phyloP scores from a whole-genome alignment of 2,797 vertebrate species.

The Artibeus jamaicensis region DNA sequence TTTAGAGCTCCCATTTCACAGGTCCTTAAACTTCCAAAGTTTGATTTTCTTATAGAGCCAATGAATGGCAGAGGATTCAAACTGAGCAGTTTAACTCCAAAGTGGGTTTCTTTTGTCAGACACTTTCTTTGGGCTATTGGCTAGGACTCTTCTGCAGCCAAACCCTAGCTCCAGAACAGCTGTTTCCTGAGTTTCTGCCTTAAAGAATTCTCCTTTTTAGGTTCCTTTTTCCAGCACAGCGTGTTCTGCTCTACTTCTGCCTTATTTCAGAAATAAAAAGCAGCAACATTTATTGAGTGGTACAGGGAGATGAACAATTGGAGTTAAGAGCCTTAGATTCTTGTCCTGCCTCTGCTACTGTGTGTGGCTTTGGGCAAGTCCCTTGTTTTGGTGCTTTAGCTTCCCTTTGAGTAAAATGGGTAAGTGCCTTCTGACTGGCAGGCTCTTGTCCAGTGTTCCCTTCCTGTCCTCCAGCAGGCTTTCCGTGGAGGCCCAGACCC shows the following conservation, averaged over 20 bases:
- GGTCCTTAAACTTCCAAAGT: neutral
- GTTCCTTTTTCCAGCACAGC: neutral
- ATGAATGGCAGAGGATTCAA: neutral
- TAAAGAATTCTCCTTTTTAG: slow-evolving; percentile 6
- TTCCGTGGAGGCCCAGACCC: slow-evolving; percentile 24
- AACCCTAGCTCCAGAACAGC: neutral
- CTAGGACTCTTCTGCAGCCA: neutral
- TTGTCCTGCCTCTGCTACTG: neutral
- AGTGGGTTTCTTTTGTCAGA: neutral
- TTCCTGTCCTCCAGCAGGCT: slow-evolving; percentile 66
- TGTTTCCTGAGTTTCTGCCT: slow-evolving; percentile 45
- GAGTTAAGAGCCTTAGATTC: neutral
- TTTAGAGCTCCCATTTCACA: neutral
- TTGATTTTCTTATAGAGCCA: neutral
- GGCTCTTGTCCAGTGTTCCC: slow-evolving; percentile 29
- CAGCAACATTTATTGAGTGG: neutral
- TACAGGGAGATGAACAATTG: neutral
- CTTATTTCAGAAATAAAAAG: slow-evolving; percentile 26
- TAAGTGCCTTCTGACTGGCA: slow-evolving; percentile 33
- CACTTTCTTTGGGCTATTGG: neutral
- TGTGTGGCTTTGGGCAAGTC: neutral
- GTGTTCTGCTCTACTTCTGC: neutral
- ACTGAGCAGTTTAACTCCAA: neutral
- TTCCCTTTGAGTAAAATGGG: slow-evolving; percentile 44
- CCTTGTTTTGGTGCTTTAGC: neutral